These are phyloP conservation scores for Rhagonycha fulva DNA, from an alignment of 2,888 invertebrate species.

Conservation along the genomic window DNA sequence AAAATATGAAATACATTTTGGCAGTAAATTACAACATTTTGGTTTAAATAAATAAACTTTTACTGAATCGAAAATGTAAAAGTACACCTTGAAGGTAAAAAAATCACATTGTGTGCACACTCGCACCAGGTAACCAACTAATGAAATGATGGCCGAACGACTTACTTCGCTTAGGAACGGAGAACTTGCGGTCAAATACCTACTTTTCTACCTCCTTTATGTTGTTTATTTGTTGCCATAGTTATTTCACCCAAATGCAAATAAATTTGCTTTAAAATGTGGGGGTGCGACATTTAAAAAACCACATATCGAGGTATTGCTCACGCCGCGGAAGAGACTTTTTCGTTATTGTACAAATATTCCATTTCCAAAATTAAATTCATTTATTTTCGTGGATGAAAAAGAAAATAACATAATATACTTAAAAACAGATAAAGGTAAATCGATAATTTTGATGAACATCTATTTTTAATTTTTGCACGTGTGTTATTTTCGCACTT, in stretches of 20 bases:
- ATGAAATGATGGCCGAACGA: background rate
- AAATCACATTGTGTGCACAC: background rate
- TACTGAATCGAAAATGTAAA: background rate
- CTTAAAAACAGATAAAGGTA: background rate
- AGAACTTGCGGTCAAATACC: slow-evolving; percentile 32
- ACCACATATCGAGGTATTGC: background rate
- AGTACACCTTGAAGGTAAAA: background rate
- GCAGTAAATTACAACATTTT: background rate
- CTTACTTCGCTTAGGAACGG: background rate
- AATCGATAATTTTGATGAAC: background rate
- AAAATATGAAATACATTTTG: background rate
- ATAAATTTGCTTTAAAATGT: slow-evolving; percentile 24
- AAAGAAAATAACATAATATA: background rate
- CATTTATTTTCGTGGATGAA: background rate
- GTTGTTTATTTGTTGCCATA: slow-evolving; percentile 44
- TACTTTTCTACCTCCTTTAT: slow-evolving; percentile 37
- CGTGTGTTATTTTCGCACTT: background rate
- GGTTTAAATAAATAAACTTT: background rate
- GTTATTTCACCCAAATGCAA: slow-evolving; percentile 34
- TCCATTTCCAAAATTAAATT: background rate
- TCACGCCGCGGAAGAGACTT: background rate
- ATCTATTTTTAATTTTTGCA: background rate
- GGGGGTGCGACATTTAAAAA: slow-evolving; percentile 18
- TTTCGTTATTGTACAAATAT: background rate
- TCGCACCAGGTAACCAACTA: background rate